Percentiles rank a stretch among this genome's conserved stretches.
Evolutionary conservation across 2,113 vertebrate species (phyloP).

Genomic region (Psilopsiagon aurifrons): DNA sequence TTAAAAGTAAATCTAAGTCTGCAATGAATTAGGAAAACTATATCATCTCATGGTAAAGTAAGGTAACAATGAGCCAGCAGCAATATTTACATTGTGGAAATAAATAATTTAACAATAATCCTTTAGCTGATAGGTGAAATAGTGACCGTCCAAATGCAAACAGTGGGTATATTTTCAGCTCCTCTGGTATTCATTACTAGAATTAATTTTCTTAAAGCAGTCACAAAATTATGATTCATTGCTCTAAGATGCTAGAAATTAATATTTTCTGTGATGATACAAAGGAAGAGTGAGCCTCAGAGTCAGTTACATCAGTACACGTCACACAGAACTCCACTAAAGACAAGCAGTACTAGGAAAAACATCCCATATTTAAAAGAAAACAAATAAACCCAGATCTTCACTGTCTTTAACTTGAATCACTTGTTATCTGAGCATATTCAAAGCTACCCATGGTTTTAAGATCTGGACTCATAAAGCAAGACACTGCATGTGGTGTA

Average conservation of each 20-base stretch:
- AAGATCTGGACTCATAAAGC: background rate
- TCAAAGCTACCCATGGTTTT: background rate
- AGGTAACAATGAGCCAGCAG: background rate
- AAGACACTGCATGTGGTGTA: background rate
- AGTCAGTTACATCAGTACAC: background rate
- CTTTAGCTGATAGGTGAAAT: conserved; percentile 26
- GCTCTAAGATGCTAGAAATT: background rate
- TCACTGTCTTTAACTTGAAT: background rate
- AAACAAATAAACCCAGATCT: background rate
- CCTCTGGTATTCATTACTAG: background rate
- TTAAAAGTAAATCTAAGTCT: background rate
- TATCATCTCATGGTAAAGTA: background rate
- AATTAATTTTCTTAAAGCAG: background rate
- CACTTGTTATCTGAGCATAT: background rate
- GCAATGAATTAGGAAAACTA: background rate
- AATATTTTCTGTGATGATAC: background rate
- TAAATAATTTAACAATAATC: background rate
- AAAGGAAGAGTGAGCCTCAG: background rate
- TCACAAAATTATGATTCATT: background rate
- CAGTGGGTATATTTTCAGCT: background rate
- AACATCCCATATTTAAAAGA: background rate
- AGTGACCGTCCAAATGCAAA: background rate
- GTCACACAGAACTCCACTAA: background rate
- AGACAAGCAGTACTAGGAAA: background rate
- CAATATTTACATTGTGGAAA: background rate